Conservation (phyloP, 2,888 invertebrate genomes). For the Eupelmus urozonus region DNA sequence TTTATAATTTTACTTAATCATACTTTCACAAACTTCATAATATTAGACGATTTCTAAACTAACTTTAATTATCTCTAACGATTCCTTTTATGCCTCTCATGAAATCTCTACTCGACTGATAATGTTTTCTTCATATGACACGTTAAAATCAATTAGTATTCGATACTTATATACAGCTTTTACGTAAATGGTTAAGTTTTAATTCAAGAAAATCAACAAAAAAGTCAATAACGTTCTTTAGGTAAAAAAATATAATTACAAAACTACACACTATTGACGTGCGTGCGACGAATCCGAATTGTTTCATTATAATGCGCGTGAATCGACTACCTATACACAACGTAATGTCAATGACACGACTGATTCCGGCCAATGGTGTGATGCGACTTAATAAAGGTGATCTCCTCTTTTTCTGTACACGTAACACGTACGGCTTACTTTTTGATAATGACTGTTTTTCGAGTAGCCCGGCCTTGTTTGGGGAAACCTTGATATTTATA, state of each 20-base stretch:
- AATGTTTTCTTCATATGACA: no score
- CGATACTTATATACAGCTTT: no score
- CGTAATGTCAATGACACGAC: conserved; percentile 37
- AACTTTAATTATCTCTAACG: no score
- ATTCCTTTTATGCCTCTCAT: no score
- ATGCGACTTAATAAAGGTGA: conserved; percentile 6
- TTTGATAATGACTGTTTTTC: not conserved
- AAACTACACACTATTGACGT: not conserved
- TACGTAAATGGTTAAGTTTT: no score
- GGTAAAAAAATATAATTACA: not conserved
- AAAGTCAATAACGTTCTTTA: no score
- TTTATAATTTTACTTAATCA: no score
- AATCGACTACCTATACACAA: not conserved
- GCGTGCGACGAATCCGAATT: conserved; percentile 7
- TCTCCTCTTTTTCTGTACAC: not conserved
- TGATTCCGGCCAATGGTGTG: conserved; percentile 11
- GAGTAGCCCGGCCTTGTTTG: not conserved
- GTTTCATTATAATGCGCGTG: not conserved
- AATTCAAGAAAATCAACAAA: no score
- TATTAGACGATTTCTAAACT: no score
- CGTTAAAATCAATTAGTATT: no score
- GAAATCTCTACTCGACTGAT: no score
- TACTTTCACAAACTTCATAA: no score
- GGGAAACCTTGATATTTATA: not conserved
- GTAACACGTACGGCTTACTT: conserved; percentile 8